A percentile compares a stretch with the other conserved stretches of the same genome.
Evolutionary conservation across 2,888 invertebrate genomes (phyloP).

Genomic region (Melieria picta): DNA sequence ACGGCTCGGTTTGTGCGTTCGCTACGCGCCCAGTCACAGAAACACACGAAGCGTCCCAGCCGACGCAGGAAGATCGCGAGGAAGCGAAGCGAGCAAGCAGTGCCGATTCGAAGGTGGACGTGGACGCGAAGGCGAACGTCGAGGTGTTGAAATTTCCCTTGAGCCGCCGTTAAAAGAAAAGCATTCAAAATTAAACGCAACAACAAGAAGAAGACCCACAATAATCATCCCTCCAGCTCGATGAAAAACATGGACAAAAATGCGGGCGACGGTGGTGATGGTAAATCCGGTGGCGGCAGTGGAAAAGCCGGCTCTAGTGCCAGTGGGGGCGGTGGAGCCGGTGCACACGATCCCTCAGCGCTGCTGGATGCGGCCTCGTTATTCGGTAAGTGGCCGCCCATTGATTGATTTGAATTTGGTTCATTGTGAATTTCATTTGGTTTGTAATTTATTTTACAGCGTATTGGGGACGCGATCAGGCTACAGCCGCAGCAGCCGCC

Average conservation of each 20-base stretch:
- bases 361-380: constrained; percentile 83
- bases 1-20: no score
- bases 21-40: no score
- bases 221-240: constrained; percentile 36
- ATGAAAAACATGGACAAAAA: constrained; percentile 79
- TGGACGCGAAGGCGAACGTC: not conserved
- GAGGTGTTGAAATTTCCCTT: constrained; percentile 32
- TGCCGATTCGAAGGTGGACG: not conserved
- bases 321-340: constrained; percentile 56
- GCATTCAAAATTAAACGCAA: constrained; percentile 51
- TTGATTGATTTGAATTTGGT: constrained; percentile 49
- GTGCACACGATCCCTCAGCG: constrained; percentile 72
- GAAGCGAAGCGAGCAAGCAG: not conserved
- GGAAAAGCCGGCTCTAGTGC: constrained; percentile 66
- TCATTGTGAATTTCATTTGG: not conserved
- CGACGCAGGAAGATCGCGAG: not conserved
- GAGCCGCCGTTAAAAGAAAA: constrained; percentile 36
- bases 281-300: constrained; percentile 63
- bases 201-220: constrained; percentile 44
- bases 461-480: constrained; percentile 80
- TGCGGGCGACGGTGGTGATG: constrained; percentile 70
- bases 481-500: constrained; percentile 65
- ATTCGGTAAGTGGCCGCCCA: constrained; percentile 69
- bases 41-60: not conserved
- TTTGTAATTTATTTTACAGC: constrained; percentile 68